Evolutionary conservation across 2,113 vertebrate genomes (phyloP), one percentile per base, ranked within the genome.

Genomic region (Physeter macrocephalus): DNA sequence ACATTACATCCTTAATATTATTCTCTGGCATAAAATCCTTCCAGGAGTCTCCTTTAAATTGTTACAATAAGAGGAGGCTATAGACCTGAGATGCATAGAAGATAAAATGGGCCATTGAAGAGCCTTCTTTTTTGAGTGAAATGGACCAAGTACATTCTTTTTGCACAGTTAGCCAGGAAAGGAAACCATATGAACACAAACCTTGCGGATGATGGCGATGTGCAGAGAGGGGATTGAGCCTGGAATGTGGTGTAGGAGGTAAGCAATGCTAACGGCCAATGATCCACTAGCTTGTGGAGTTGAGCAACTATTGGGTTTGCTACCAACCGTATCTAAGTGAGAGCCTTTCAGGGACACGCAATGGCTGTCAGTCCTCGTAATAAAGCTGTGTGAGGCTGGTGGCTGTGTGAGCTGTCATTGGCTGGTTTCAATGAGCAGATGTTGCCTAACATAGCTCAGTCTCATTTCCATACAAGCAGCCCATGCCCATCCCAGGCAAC

Each of bases 341-440:
- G 59, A 94, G 94, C 82, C 90, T 95, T 95, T 88, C 39, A 11
- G 97, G 91, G 97, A 98, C 57, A 20, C 15, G 2, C 88, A 77
- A 31, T 74, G 94, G 85, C 85, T 83, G 91, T 82, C 85, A 82
- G 90, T 91, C 93, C 81, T 85, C 0, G 1, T 66, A 90, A 97
- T 64, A 90, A 96, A 96, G 57, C 86, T 88, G 57, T 80, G 66
- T 66, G 90, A 88, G 62, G 82, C 85, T 62, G 66, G 82, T 41
- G 41, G 43, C 52, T 52, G 52, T 52, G 52, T 52, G 52, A 52
- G 52, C 52, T 89, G 94, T 46, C 88, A 96, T 97, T 97, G 98
- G 97, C 95, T 23, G 3, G 75, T 94, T 96, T 78, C 49, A 41
- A 0, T 34, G 95, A 98, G 91, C 97, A 97, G 96, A 96, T 97